These are phyloP conservation scores for Gulo gulo DNA, from an alignment of 2,113 vertebrate genomes.

Conservation along the genomic window DNA sequence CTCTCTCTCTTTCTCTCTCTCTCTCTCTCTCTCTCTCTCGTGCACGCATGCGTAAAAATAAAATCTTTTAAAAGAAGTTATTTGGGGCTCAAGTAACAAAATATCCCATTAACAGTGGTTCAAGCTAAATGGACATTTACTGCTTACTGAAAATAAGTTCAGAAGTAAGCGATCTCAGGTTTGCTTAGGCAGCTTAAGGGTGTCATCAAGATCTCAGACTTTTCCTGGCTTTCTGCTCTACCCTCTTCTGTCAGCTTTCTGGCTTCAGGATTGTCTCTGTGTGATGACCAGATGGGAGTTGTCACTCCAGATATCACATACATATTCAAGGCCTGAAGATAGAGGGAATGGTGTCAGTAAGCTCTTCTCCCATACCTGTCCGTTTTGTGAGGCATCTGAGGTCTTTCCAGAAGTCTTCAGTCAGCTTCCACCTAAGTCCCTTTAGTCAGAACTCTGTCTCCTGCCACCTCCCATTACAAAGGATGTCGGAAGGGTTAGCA, in stretches of 20 bases:
- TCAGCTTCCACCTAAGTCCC: not conserved
- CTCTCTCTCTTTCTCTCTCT: too few species aligned
- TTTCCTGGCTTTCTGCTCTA: not conserved
- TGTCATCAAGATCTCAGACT: not conserved
- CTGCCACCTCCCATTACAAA: not conserved
- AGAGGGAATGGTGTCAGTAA: not conserved
- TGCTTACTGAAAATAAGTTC: not conserved
- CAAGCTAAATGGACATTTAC: not conserved
- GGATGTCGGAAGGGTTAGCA: not conserved
- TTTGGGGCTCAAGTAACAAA: not conserved
- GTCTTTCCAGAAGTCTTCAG: not conserved
- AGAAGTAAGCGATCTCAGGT: not conserved
- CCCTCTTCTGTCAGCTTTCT: not conserved
- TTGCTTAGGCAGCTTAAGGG: not conserved
- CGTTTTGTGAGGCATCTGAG: not conserved
- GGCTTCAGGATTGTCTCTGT: not conserved
- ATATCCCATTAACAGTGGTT: not conserved
- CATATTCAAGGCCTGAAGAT: not conserved
- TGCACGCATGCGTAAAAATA: not conserved
- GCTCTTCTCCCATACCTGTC: not conserved
- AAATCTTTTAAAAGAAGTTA: not conserved
- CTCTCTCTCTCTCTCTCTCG: too few species aligned
- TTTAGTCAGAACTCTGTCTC: not conserved
- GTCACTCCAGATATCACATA: not conserved
- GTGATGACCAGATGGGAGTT: not conserved